These are phyloP conservation scores for Phaenicophaeus curvirostris DNA, from an alignment of 2,797 vertebrate species.

Conservation along the genomic window DNA sequence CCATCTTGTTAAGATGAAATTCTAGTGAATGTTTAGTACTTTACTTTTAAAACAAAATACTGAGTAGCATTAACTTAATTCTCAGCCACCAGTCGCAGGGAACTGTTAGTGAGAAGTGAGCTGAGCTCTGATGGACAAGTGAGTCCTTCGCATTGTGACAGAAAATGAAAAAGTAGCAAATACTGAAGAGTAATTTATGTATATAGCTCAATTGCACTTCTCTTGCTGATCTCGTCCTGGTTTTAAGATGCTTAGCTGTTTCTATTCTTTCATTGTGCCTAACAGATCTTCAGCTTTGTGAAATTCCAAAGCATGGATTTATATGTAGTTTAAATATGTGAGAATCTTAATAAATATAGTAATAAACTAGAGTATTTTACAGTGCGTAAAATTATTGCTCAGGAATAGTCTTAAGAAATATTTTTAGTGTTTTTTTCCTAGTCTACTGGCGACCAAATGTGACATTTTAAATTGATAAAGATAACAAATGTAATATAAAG, in stretches of 20 bases:
- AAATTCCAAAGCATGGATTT: slow-evolving; percentile 55
- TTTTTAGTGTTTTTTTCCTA: background rate
- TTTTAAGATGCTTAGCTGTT: slow-evolving; percentile 47
- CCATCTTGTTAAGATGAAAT: background rate
- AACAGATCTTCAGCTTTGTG: slow-evolving; percentile 32
- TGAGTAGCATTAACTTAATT: background rate
- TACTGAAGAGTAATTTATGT: background rate
- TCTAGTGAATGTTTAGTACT: background rate
- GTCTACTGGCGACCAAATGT: slow-evolving; percentile 40
- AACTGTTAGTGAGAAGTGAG: background rate
- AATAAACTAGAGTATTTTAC: slow-evolving; percentile 43
- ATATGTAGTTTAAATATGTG: slow-evolving; percentile 16
- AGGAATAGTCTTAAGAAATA: slow-evolving; percentile 51
- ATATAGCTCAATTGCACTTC: slow-evolving; percentile 38
- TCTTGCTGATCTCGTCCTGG: slow-evolving; percentile 29
- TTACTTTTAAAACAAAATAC: background rate
- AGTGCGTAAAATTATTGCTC: slow-evolving; percentile 48
- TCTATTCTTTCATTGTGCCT: slow-evolving; percentile 40
- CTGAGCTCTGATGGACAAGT: background rate
- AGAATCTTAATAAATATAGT: slow-evolving; percentile 19
- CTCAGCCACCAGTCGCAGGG: background rate
- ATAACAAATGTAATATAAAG: background rate
- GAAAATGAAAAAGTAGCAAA: slow-evolving; percentile 19
- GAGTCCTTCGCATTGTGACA: background rate
- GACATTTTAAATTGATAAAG: slow-evolving; percentile 13